A percentile compares a stretch with the other conserved stretches of the same genome.
Evolutionary conservation across 2,113 vertebrate genomes (phyloP).

Genomic region (Gallinago media): DNA sequence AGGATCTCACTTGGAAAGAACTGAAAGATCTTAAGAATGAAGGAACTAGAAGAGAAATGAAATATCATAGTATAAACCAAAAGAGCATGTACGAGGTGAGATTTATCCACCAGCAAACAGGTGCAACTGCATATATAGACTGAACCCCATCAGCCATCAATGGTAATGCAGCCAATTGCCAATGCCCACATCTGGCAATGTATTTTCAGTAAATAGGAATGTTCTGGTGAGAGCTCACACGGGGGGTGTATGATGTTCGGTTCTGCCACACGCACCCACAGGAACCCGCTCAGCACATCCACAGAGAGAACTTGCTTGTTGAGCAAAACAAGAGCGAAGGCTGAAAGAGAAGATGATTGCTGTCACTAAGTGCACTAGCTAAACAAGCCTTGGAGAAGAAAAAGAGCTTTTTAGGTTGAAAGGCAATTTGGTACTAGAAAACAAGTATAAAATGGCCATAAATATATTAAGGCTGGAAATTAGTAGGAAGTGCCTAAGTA

Average conservation of each 20-base stretch:
- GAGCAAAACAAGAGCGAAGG: background rate
- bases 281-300: background rate
- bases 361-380: background rate
- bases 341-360: background rate
- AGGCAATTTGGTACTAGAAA: background rate
- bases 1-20: background rate
- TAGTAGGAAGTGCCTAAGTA: background rate
- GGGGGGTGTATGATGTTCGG: fast-evolving
- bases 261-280: background rate
- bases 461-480: background rate
- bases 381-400: background rate
- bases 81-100: background rate
- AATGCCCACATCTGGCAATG: background rate
- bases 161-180: background rate
- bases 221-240: background rate
- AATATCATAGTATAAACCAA: background rate
- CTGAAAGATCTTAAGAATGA: background rate
- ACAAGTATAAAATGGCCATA: background rate
- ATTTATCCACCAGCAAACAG: no score
- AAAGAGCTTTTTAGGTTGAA: background rate
- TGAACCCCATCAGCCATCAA: background rate
- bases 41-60: background rate
- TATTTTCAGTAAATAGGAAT: background rate
- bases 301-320: background rate
- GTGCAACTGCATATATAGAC: background rate